Conservation (phyloP, 2,797 vertebrate genomes). For the Ataeniobius toweri region DNA sequence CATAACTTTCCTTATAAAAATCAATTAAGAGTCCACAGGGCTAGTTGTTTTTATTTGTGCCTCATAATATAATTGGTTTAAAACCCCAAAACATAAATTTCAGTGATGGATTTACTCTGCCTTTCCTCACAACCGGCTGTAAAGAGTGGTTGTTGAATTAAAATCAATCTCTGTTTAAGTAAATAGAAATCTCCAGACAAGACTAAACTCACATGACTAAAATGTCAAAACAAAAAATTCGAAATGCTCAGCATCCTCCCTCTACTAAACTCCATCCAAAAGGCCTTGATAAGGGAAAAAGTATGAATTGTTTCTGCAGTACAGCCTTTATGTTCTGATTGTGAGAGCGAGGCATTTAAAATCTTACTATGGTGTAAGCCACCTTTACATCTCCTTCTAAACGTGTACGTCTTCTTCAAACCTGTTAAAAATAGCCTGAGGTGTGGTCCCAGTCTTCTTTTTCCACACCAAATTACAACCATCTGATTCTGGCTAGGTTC, state of each 20-base stretch:
- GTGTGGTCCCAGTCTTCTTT: slow-evolving; percentile 36
- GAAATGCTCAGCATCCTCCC: background rate
- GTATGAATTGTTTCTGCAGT: too few relatives aligned
- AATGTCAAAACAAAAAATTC: background rate
- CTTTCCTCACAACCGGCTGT: too few relatives aligned
- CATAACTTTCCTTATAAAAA: background rate
- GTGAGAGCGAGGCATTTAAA: background rate
- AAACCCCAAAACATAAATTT: background rate
- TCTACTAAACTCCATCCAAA: background rate
- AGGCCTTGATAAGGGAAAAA: background rate
- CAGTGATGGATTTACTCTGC: too few relatives aligned
- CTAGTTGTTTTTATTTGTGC: too few relatives aligned
- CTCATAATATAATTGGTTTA: background rate
- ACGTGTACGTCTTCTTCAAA: slow-evolving; percentile 23
- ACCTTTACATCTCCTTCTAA: slow-evolving; percentile 25
- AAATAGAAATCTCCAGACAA: background rate
- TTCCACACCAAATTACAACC: slow-evolving; percentile 41
- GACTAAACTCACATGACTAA: background rate
- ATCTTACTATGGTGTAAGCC: slow-evolving; percentile 21
- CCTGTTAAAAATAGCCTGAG: slow-evolving; percentile 38
- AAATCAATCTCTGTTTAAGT: background rate
- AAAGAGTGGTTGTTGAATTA: too few relatives aligned
- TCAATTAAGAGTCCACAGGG: too few relatives aligned
- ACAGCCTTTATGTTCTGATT: slow-evolving; percentile 1
- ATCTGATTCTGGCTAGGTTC: slow-evolving; percentile 48